Conservation (phyloP, 1,140 invertebrate species). For the Rhynchophorus ferrugineus region DNA sequence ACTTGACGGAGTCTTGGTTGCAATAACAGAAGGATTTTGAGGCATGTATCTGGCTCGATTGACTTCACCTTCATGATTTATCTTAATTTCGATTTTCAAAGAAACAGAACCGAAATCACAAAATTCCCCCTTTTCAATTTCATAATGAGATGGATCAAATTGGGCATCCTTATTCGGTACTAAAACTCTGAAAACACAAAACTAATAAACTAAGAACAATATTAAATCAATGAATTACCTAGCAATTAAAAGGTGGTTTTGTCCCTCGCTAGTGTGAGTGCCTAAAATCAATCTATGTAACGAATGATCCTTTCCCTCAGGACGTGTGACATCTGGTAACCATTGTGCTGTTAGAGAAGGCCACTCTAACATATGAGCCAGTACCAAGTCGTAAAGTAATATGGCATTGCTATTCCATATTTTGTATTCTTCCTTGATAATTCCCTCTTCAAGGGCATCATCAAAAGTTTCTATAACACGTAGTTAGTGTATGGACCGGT, state of each 20-base stretch:
- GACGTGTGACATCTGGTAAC: constrained; percentile 96
- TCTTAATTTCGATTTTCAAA: constrained; percentile 99
- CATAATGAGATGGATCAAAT: constrained; percentile 99
- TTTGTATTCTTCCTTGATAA: constrained; percentile 99
- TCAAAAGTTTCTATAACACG: constrained; percentile 3
- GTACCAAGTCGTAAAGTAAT: constrained; percentile 96
- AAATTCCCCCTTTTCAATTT: constrained; percentile 98
- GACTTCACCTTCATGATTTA: constrained; percentile 99
- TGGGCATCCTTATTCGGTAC: constrained; percentile 98
- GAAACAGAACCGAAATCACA: constrained; percentile 99
- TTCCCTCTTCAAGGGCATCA: constrained; percentile 80
- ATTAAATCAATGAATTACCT: constrained; percentile 12
- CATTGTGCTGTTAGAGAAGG: constrained; percentile 98
- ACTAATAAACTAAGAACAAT: too few species aligned
- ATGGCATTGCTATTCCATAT: constrained; percentile 99
- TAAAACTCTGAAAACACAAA: constrained; percentile 71
- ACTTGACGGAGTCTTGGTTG: constrained; percentile 98
- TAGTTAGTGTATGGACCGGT: too few species aligned
- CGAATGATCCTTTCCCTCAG: constrained; percentile 97
- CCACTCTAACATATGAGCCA: constrained; percentile 96
- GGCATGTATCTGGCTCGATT: constrained; percentile 99
- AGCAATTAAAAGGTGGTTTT: constrained; percentile 98
- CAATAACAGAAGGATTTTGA: constrained; percentile 98
- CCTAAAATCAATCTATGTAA: constrained; percentile 96
- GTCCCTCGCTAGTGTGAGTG: constrained; percentile 99